Conservation (phyloP, 2,888 invertebrate genomes). For the Heterodera filipjevi region DNA sequence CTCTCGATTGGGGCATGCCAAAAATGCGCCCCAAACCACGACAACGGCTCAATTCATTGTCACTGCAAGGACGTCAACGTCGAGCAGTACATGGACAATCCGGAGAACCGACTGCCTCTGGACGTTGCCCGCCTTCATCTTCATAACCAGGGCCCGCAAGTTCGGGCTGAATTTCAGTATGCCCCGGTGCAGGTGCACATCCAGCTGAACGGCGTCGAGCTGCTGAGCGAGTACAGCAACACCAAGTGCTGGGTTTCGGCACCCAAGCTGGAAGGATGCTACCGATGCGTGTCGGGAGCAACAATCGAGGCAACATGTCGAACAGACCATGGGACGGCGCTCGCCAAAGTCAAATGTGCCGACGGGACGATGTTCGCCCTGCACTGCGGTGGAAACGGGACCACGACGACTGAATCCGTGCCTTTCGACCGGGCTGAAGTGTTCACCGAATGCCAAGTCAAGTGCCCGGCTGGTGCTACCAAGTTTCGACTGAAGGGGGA, state of each 20-base stretch:
- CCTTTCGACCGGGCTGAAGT: background rate
- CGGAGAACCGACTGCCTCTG: background rate
- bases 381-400: background rate
- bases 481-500: background rate
- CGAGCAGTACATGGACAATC: background rate
- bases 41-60: background rate
- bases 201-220: background rate
- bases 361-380: background rate
- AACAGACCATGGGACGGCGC: background rate
- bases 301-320: background rate
- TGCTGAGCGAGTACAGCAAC: no score
- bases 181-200: background rate
- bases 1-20: background rate
- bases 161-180: background rate
- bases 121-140: background rate
- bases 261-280: background rate
- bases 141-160: background rate
- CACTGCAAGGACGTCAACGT: background rate
- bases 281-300: background rate
- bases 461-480: background rate
- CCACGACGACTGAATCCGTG: background rate
- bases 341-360: background rate
- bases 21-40: background rate
- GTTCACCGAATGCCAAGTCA: background rate
- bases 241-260: background rate